Percentiles rank a stretch among this genome's conserved stretches.
These are phyloP conservation scores for Onychomys arenicola DNA, from an alignment of 2,797 vertebrate species.

Conservation along the genomic window DNA sequence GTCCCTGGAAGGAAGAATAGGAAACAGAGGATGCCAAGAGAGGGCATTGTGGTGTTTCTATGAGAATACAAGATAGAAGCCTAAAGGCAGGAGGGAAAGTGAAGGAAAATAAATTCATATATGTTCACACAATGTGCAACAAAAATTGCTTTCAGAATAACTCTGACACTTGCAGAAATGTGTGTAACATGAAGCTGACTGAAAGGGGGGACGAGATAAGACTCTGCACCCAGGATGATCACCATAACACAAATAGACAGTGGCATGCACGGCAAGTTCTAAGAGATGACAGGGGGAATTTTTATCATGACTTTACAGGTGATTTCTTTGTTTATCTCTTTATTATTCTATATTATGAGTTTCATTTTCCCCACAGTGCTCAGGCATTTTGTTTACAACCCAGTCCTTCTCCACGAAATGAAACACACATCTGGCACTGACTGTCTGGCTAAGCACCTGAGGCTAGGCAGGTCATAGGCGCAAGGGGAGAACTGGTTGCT, in stretches of 20 bases:
- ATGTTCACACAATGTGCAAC: neutral
- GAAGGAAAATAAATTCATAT: neutral
- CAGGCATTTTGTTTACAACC: neutral
- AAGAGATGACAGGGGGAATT: neutral
- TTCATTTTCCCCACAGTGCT: neutral
- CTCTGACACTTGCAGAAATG: neutral
- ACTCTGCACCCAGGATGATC: neutral
- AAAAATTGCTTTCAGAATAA: slow-evolving; percentile 12
- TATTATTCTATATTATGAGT: neutral
- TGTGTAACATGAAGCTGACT: neutral
- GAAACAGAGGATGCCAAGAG: neutral
- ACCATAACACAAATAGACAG: neutral
- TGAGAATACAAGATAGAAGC: neutral
- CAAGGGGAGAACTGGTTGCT: neutral
- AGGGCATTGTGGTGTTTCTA: neutral
- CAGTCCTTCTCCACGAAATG: neutral
- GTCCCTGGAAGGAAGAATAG: too few species aligned
- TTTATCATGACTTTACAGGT: neutral
- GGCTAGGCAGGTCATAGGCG: neutral
- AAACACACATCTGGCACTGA: neutral
- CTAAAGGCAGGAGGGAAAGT: neutral
- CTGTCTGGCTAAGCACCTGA: neutral
- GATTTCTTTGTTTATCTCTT: neutral
- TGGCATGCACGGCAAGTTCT: neutral
- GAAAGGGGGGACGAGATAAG: neutral